Evolutionary conservation across 2,888 invertebrate species (phyloP).

Genomic region (Spodoptera littoralis): DNA sequence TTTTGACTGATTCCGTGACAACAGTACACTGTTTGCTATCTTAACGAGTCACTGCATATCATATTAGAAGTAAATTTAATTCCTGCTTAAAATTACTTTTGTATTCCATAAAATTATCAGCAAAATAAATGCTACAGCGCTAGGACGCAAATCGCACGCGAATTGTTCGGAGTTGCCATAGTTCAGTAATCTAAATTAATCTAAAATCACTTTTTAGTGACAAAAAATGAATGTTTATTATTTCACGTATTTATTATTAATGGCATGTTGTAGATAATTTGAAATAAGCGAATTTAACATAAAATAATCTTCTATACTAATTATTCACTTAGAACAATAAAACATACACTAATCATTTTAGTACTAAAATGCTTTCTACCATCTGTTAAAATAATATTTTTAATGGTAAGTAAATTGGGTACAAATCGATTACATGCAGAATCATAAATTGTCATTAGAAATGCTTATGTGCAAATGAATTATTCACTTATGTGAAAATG

Average conservation of each 20-base stretch:
- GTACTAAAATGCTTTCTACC: neutral
- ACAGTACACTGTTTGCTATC: constrained; percentile 44
- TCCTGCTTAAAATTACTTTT: constrained; percentile 44
- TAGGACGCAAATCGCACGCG: constrained; percentile 85
- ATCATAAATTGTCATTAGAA: too few relatives aligned
- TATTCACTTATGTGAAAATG: too few relatives aligned
- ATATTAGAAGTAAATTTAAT: constrained; percentile 43
- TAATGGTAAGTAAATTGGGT: neutral
- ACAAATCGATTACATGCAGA: too few relatives aligned
- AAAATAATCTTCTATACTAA: too few relatives aligned
- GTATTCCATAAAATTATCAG: constrained; percentile 61
- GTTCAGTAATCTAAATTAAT: neutral
- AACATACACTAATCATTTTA: too few relatives aligned
- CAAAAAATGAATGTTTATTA: neutral
- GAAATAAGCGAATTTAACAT: too few relatives aligned
- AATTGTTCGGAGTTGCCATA: constrained; percentile 67
- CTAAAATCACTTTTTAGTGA: neutral
- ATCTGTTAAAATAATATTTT: neutral
- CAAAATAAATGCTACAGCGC: constrained; percentile 68
- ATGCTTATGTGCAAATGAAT: too few relatives aligned
- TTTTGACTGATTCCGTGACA: constrained; percentile 68
- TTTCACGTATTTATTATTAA: too few relatives aligned
- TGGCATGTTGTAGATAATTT: too few relatives aligned
- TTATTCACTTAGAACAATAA: too few relatives aligned
- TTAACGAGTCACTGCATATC: constrained; percentile 52